Evolutionary conservation across 2,888 invertebrate species (phyloP).

Genomic region (Stenodema calcarata): DNA sequence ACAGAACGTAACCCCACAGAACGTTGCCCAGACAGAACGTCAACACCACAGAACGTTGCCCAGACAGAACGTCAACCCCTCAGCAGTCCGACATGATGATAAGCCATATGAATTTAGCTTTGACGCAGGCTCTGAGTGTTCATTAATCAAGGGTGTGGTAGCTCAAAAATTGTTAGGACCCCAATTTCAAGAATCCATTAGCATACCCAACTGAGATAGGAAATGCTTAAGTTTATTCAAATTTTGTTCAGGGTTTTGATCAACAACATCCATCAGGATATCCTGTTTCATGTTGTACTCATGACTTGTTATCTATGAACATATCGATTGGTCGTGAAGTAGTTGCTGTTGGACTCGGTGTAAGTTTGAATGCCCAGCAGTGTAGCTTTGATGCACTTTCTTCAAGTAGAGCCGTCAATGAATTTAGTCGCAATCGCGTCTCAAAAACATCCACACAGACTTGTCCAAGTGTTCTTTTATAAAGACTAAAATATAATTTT

Average conservation of each 20-base stretch:
- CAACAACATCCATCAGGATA: background rate
- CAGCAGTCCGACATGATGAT: background rate
- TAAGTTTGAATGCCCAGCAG: background rate
- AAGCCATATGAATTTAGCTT: background rate
- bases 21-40: too few relatives aligned
- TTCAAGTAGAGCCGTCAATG: background rate
- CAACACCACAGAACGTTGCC: background rate
- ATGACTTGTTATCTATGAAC: background rate
- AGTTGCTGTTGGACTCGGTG: background rate
- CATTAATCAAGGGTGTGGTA: background rate
- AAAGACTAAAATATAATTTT: background rate
- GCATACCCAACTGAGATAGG: background rate
- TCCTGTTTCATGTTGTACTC: background rate
- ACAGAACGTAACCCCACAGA: too few relatives aligned
- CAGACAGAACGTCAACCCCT: background rate
- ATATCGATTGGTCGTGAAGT: background rate
- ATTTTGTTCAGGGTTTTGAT: background rate
- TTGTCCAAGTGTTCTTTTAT: slow-evolving; percentile 48
- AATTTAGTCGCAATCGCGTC: background rate
- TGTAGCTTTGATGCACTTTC: background rate
- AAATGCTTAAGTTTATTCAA: background rate
- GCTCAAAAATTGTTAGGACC: background rate
- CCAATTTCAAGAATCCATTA: background rate
- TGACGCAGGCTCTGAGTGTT: background rate
- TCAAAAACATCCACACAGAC: background rate